A percentile compares a stretch with the other conserved stretches of the same genome.
These are phyloP conservation scores for Aphelenchoides bicaudatus DNA, from an alignment of 2,888 invertebrate species.

Conservation along the genomic window DNA sequence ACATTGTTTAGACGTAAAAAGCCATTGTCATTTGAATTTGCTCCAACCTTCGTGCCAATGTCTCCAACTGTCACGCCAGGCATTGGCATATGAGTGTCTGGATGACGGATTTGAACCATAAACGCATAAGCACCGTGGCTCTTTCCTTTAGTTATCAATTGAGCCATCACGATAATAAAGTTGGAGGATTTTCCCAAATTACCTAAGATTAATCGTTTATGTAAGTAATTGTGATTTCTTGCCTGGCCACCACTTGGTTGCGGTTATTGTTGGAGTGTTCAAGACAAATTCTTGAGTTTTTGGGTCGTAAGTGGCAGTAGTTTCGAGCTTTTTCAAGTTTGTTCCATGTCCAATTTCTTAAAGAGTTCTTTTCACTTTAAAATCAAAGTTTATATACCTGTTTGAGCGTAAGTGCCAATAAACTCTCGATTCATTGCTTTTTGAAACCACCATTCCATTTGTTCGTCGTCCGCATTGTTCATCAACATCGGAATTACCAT, in stretches of 20 bases:
- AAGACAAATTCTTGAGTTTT: conserved; percentile 78
- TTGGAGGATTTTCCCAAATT: conserved; percentile 70
- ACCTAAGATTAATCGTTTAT: conserved; percentile 14
- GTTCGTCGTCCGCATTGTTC: conserved; percentile 77
- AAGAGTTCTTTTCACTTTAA: neutral
- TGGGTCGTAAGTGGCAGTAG: conserved; percentile 83
- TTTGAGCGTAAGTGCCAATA: conserved; percentile 92
- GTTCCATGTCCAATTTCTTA: conserved; percentile 67
- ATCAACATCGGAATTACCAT: conserved; percentile 85
- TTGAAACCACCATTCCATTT: conserved; percentile 81
- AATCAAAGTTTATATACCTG: conserved; percentile 60
- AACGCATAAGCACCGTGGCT: conserved; percentile 87
- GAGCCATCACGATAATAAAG: conserved; percentile 86
- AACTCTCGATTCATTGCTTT: conserved; percentile 73
- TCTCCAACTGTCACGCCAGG: conserved; percentile 73
- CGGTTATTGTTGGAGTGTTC: conserved; percentile 73
- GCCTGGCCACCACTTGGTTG: conserved; percentile 86
- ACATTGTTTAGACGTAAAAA: conserved; percentile 82
- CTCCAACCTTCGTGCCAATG: conserved; percentile 84
- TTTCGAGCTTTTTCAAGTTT: conserved; percentile 76
- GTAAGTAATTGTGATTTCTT: conserved; percentile 62
- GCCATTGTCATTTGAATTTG: conserved; percentile 80
- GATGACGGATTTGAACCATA: conserved; percentile 82
- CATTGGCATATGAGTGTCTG: conserved; percentile 80
- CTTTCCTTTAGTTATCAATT: conserved; percentile 75